Conservation (phyloP, 2,113 vertebrate genomes). For the Eptesicus fuscus region DNA sequence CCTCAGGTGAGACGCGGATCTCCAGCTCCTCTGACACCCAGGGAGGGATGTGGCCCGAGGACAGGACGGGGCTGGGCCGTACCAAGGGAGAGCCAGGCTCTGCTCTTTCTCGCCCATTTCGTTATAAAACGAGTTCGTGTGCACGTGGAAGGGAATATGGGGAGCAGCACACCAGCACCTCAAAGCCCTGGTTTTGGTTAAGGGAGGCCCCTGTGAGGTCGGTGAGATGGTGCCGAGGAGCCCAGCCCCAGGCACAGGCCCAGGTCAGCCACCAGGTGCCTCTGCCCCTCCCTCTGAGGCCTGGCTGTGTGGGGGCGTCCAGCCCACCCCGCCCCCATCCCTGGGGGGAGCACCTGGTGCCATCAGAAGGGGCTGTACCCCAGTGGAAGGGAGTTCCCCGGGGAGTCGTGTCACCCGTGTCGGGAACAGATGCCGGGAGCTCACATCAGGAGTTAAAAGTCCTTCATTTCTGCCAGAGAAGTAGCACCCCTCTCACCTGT, state of each 20-base stretch:
- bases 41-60: background rate
- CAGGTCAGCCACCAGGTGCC: no score
- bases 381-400: background rate
- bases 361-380: fast-evolving
- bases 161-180: background rate
- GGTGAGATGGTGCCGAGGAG: background rate
- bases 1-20: background rate
- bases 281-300: background rate
- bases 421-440: background rate
- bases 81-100: background rate
- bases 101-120: background rate
- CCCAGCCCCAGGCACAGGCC: no score
- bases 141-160: background rate
- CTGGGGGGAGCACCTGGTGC: background rate
- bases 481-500: background rate
- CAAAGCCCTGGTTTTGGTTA: background rate
- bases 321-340: fast-evolving
- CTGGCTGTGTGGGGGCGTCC: background rate
- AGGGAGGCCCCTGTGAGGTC: background rate
- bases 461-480: background rate
- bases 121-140: background rate
- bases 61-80: background rate
- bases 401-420: no score
- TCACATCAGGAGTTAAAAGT: background rate
- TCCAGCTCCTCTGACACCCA: background rate